These are phyloP conservation scores for Struthidea cinerea DNA, from an alignment of 2,113 vertebrate species.

Conservation along the genomic window DNA sequence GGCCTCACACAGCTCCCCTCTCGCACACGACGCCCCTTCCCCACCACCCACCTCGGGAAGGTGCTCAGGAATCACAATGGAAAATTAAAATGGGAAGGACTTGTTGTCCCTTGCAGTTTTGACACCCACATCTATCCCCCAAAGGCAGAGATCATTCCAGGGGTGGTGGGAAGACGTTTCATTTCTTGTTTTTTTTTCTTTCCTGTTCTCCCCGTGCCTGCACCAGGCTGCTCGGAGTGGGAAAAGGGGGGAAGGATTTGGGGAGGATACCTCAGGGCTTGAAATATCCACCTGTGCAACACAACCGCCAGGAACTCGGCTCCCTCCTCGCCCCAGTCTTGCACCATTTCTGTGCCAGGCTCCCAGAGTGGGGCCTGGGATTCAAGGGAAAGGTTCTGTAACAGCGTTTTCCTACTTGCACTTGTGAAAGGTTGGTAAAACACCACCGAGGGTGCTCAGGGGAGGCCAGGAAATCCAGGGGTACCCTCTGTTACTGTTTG, in stretches of 20 bases:
- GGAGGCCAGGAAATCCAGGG: background rate
- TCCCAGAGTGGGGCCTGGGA: background rate
- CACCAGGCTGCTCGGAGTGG: background rate
- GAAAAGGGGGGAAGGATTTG: background rate
- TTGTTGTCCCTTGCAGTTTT: background rate
- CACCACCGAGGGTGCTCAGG: background rate
- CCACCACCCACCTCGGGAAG: background rate
- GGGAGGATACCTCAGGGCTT: conserved; percentile 7
- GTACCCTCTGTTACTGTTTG: background rate
- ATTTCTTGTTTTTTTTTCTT: background rate
- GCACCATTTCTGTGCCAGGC: background rate
- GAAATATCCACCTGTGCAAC: conserved; percentile 17
- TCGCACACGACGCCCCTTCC: background rate
- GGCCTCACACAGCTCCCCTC: background rate
- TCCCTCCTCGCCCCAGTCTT: background rate
- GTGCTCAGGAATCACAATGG: background rate
- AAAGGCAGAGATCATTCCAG: background rate
- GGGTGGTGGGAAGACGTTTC: background rate
- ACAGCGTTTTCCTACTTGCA: background rate
- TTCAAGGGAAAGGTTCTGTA: background rate
- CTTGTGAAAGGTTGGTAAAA: background rate
- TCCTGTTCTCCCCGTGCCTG: background rate
- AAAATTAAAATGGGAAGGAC: background rate
- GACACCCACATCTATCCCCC: background rate
- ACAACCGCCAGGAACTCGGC: background rate